These are phyloP conservation scores for Lasiommata megera DNA, from an alignment of 2,888 invertebrate species.

Conservation along the genomic window DNA sequence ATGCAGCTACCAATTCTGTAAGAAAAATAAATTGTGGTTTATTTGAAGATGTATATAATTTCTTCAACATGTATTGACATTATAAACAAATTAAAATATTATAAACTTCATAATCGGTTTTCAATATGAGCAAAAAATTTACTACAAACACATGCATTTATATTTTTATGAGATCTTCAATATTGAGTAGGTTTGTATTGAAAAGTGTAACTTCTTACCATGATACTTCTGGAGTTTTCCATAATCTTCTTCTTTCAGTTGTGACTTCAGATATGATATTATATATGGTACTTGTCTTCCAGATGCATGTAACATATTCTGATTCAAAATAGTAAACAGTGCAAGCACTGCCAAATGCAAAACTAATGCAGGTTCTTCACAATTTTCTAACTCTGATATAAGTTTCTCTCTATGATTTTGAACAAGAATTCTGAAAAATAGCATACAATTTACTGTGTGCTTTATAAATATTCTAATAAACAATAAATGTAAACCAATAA, in stretches of 20 bases:
- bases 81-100: no score
- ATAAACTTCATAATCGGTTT: no score
- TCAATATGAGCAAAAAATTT: no score
- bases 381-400: conserved; percentile 87
- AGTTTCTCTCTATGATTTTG: conserved; percentile 91
- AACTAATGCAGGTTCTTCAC: conserved; percentile 88
- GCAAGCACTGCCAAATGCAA: conserved; percentile 89
- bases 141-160: no score
- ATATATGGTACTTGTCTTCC: conserved; percentile 95
- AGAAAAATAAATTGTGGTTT: no score
- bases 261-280: conserved; percentile 86
- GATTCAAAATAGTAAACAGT: conserved; percentile 90
- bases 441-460: background rate
- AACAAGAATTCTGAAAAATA: conserved; percentile 83
- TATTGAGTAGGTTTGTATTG: no score
- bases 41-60: no score
- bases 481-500: background rate
- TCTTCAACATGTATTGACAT: no score
- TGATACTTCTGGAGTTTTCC: conserved; percentile 86
- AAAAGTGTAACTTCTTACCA: conserved; percentile 78
- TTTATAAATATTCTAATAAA: no score
- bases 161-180: no score
- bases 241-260: conserved; percentile 85
- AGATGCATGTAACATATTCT: conserved; percentile 94
- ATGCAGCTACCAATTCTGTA: conserved; percentile 68